Evolutionary conservation across 2,888 invertebrate species (phyloP).

Genomic region (Metacarcinus magister): DNA sequence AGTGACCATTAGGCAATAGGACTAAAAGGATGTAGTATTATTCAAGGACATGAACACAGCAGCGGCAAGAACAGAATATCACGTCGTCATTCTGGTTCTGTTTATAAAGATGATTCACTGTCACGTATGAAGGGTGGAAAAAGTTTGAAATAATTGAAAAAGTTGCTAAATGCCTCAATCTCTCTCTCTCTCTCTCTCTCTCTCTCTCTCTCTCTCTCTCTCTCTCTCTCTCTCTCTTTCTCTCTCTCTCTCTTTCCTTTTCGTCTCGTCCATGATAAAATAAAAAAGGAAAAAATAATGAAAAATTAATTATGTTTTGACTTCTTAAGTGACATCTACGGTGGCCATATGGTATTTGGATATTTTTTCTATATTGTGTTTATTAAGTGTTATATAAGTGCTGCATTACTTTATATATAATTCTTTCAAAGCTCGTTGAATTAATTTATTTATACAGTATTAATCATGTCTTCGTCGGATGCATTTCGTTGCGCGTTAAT

Average conservation of each 20-base stretch:
- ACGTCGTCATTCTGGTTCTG: background rate
- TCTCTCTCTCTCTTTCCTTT: background rate
- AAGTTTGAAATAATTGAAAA: background rate
- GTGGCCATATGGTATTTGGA: background rate
- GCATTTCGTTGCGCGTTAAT: background rate
- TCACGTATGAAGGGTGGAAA: background rate
- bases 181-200: too few relatives aligned
- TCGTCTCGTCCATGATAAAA: background rate
- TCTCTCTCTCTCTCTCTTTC: too few relatives aligned
- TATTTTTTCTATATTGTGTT: background rate
- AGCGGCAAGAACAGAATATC: background rate
- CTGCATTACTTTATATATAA: background rate
- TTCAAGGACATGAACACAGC: background rate
- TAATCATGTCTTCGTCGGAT: background rate
- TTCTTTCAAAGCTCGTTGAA: background rate
- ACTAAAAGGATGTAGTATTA: background rate
- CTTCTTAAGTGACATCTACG: background rate
- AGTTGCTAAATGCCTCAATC: background rate
- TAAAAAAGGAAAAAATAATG: background rate
- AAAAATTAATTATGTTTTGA: background rate
- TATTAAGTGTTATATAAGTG: background rate
- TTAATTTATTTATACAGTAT: background rate
- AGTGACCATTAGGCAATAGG: background rate
- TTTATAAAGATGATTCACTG: background rate
- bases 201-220: too few relatives aligned